phyloP scores from a whole-genome alignment of 1,140 invertebrate species.

The Eumeta japonica region DNA sequence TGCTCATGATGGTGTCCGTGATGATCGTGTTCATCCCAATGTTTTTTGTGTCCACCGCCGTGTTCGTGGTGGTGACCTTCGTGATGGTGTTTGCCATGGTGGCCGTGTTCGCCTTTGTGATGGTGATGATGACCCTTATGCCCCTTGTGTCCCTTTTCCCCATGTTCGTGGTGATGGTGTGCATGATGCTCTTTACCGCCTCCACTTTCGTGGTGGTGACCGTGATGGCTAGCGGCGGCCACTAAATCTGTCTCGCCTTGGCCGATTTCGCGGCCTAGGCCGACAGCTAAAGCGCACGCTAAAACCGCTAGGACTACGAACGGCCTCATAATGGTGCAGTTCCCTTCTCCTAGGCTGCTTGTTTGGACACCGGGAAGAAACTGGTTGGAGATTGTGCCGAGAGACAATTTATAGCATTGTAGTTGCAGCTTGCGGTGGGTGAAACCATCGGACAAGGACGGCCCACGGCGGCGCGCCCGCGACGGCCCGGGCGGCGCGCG shows the following conservation, averaged over 20 bases:
- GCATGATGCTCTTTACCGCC: conserved; percentile 58
- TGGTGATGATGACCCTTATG: conserved; percentile 63
- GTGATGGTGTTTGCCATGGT: conserved; percentile 67
- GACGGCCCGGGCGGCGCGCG: conserved; percentile 22
- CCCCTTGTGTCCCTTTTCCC: conserved; percentile 59
- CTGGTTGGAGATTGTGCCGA: conserved; percentile 27
- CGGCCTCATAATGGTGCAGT: conserved; percentile 36
- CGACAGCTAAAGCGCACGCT: conserved; percentile 30
- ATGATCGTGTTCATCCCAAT: conserved; percentile 68
- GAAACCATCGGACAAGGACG: conserved; percentile 51
- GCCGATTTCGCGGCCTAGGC: conserved; percentile 31
- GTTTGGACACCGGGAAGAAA: conserved; percentile 34
- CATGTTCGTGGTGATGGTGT: conserved; percentile 57
- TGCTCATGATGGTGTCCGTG: conserved; percentile 67
- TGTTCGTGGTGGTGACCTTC: conserved; percentile 65
- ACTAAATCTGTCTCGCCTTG: conserved; percentile 39
- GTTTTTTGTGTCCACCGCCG: conserved; percentile 65
- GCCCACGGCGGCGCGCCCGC: conserved; percentile 21
- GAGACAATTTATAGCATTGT: conserved; percentile 48
- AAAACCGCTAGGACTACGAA: conserved; percentile 35
- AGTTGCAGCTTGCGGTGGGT: conserved; percentile 39
- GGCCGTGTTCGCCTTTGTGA: conserved; percentile 66
- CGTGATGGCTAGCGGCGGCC: conserved; percentile 50
- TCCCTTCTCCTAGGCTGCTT: conserved; percentile 18
- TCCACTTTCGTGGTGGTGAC: conserved; percentile 54